Percentiles rank a stretch among this genome's conserved stretches.
phyloP scores from a whole-genome alignment of 2,888 invertebrate species.

The Polymixis flavicincta region DNA sequence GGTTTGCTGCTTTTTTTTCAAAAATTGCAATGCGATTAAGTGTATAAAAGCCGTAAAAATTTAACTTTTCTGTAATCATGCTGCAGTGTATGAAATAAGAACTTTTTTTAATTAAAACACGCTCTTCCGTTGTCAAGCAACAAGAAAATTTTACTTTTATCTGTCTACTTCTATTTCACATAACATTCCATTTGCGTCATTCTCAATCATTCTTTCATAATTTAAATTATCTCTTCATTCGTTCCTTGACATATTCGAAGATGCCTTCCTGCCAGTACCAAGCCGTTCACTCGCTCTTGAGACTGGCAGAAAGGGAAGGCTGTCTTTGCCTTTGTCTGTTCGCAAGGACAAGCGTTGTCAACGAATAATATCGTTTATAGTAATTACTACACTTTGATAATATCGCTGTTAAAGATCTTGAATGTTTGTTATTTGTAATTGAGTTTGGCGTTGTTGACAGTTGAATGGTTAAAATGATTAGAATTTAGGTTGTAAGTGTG shows the following conservation, averaged over 20 bases:
- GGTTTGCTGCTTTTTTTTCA: no score
- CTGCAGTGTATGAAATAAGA: no score
- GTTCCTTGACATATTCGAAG: conserved; percentile 72
- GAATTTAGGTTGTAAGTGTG: background rate
- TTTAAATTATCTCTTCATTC: conserved; percentile 6
- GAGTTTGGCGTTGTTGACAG: conserved; percentile 4
- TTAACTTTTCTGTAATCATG: no score
- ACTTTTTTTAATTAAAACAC: no score
- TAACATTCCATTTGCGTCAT: background rate
- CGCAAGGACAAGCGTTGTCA: conserved; percentile 60
- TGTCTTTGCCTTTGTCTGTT: conserved; percentile 22
- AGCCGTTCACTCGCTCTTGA: conserved; percentile 69
- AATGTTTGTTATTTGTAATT: conserved; percentile 30
- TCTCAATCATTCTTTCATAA: background rate
- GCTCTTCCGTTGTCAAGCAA: no score
- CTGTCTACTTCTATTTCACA: no score
- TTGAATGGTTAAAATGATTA: conserved; percentile 12
- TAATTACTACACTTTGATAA: conserved; percentile 10
- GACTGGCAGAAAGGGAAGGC: conserved; percentile 60
- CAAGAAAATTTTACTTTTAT: no score
- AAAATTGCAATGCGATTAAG: no score
- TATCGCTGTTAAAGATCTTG: conserved; percentile 15
- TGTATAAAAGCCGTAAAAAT: no score
- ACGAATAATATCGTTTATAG: conserved; percentile 35
- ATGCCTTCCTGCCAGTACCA: conserved; percentile 60